phyloP scores from a whole-genome alignment of 2,113 vertebrate genomes.

The Apaloderma vittatum region DNA sequence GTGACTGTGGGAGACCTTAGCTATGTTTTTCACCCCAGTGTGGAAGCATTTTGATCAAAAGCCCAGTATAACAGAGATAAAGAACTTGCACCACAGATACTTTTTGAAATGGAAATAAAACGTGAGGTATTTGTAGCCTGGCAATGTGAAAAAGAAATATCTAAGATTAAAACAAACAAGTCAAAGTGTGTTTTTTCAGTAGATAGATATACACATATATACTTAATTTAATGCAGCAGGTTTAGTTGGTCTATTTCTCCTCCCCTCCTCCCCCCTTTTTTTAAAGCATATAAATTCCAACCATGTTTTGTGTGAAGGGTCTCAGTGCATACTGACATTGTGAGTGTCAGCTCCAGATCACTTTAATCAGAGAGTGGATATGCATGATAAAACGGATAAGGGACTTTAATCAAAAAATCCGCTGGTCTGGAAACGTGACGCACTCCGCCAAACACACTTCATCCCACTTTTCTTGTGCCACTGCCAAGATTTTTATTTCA shows the following conservation, averaged over 20 bases:
- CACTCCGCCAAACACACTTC: slow-evolving; percentile 97
- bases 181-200: slow-evolving; percentile 4
- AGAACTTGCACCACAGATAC: not conserved
- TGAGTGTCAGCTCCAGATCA: slow-evolving; percentile 99
- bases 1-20: not conserved
- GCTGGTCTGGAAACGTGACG: slow-evolving; percentile 99
- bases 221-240: slow-evolving; percentile 22
- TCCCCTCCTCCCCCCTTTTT: not conserved
- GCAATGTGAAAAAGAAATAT: slow-evolving; percentile 36
- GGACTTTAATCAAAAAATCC: slow-evolving; percentile 99
- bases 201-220: not conserved
- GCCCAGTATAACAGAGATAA: slow-evolving; percentile 41
- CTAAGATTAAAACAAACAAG: slow-evolving; percentile 7
- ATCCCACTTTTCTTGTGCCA: slow-evolving; percentile 88
- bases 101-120: slow-evolving; percentile 62
- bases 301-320: slow-evolving; percentile 91
- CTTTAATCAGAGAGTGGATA: slow-evolving; percentile 99
- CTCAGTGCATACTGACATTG: slow-evolving; percentile 96
- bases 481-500: slow-evolving; percentile 90
- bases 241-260: slow-evolving; percentile 43
- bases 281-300: slow-evolving; percentile 90
- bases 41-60: slow-evolving; percentile 52
- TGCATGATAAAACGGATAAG: slow-evolving; percentile 99
- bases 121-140: not conserved
- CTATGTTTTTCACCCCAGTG: not conserved